phyloP scores from a whole-genome alignment of 2,888 invertebrate species.

The Girardia tigrina region DNA sequence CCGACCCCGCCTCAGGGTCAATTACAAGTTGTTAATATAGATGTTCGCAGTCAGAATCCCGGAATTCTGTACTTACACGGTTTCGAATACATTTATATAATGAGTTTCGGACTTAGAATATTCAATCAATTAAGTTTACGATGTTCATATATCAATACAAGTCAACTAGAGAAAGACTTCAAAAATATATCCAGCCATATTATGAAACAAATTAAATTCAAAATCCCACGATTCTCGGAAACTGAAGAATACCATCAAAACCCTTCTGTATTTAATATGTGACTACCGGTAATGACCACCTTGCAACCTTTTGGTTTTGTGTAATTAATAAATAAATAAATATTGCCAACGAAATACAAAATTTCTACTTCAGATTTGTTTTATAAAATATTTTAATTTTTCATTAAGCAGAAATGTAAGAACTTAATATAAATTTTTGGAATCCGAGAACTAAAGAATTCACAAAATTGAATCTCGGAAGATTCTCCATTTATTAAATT shows the following conservation, averaged over 20 bases:
- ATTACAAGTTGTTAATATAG: not conserved
- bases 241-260: not conserved
- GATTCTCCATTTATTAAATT: too few species aligned
- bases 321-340: too few species aligned
- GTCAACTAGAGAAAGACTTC: not conserved
- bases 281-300: too few species aligned
- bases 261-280: not conserved
- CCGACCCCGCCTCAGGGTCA: not conserved
- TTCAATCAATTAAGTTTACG: not conserved
- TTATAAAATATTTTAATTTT: too few species aligned
- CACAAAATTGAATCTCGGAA: too few species aligned
- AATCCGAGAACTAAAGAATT: too few species aligned
- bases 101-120: slow-evolving; percentile 4
- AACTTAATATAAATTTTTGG: too few species aligned
- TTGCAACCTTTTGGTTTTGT: too few species aligned
- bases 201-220: not conserved
- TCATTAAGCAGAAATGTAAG: too few species aligned
- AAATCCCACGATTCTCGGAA: not conserved
- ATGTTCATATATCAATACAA: not conserved
- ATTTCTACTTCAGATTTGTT: too few species aligned
- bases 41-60: not conserved
- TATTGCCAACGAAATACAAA: too few species aligned
- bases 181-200: not conserved
- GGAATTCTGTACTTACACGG: not conserved
- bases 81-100: not conserved